phyloP scores from a whole-genome alignment of 2,797 vertebrate genomes.

The Xenops minutus region DNA sequence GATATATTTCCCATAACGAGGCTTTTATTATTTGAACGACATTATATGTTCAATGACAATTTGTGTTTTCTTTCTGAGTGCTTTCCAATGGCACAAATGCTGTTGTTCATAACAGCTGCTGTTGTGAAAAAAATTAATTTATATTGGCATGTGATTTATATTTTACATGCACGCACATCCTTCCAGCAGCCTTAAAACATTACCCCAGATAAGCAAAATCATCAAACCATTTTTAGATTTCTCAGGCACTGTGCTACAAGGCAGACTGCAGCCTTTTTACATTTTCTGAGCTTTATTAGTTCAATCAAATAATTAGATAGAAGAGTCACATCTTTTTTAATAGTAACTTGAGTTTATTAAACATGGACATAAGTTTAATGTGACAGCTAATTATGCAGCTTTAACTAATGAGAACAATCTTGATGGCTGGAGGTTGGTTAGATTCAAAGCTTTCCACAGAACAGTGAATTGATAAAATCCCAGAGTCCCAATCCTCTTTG shows the following conservation, averaged over 20 bases:
- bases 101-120: neutral
- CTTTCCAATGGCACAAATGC: neutral
- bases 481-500: neutral
- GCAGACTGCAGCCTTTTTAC: neutral
- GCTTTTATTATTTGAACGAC: neutral
- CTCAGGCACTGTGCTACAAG: neutral
- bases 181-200: neutral
- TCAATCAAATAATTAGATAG: slow-evolving; percentile 25
- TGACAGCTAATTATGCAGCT: slow-evolving; percentile 42
- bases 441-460: neutral
- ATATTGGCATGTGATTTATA: neutral
- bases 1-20: neutral
- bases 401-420: slow-evolving; percentile 24
- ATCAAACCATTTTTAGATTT: neutral
- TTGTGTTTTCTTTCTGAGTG: neutral
- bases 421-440: neutral
- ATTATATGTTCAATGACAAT: neutral
- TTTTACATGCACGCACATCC: neutral
- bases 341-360: slow-evolving; percentile 8
- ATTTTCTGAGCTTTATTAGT: neutral
- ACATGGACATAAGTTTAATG: slow-evolving; percentile 10
- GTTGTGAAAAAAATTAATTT: neutral
- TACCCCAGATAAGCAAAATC: neutral
- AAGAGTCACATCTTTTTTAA: neutral
- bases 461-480: neutral